Conservation (phyloP, 1,140 invertebrate species). For the Bicyclus anynana region DNA sequence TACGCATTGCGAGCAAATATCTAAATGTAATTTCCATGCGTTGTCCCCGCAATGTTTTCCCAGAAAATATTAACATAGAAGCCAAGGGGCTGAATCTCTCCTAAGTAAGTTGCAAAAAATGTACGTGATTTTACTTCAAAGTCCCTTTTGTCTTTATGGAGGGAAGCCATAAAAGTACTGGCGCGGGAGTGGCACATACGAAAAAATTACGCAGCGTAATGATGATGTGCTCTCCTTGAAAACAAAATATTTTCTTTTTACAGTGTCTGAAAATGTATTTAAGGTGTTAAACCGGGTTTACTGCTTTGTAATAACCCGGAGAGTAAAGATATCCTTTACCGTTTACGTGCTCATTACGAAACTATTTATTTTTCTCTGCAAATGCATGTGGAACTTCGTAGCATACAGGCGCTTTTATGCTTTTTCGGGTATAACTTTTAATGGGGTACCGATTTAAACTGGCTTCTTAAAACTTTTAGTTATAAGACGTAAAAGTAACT, state of each 20-base stretch:
- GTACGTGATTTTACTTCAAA: slow-evolving; percentile 77
- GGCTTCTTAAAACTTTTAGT: slow-evolving; percentile 32
- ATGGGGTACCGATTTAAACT: slow-evolving; percentile 32
- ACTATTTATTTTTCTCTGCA: slow-evolving; percentile 32
- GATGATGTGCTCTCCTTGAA: slow-evolving; percentile 72
- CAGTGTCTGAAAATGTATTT: slow-evolving; percentile 65
- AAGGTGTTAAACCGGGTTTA: slow-evolving; percentile 44
- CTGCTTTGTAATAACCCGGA: slow-evolving; percentile 34
- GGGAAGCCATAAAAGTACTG: slow-evolving; percentile 73
- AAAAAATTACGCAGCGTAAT: slow-evolving; percentile 75
- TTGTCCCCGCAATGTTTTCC: slow-evolving; percentile 74
- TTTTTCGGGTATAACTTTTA: slow-evolving; percentile 35
- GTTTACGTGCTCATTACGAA: slow-evolving; percentile 32
- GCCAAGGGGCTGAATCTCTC: slow-evolving; percentile 73
- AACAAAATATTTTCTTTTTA: slow-evolving; percentile 72
- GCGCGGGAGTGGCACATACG: slow-evolving; percentile 70
- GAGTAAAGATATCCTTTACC: slow-evolving; percentile 12
- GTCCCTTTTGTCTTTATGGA: slow-evolving; percentile 76
- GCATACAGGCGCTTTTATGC: slow-evolving; percentile 19
- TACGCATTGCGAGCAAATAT: slow-evolving; percentile 72
- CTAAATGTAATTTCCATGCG: slow-evolving; percentile 76
- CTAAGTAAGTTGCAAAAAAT: slow-evolving; percentile 77
- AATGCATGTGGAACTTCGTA: slow-evolving; percentile 22
- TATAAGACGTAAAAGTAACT: slow-evolving; percentile 29
- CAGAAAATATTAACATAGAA: slow-evolving; percentile 76